Evolutionary conservation across 2,888 invertebrate species (phyloP).

Genomic region (Pedicia rivosa): DNA sequence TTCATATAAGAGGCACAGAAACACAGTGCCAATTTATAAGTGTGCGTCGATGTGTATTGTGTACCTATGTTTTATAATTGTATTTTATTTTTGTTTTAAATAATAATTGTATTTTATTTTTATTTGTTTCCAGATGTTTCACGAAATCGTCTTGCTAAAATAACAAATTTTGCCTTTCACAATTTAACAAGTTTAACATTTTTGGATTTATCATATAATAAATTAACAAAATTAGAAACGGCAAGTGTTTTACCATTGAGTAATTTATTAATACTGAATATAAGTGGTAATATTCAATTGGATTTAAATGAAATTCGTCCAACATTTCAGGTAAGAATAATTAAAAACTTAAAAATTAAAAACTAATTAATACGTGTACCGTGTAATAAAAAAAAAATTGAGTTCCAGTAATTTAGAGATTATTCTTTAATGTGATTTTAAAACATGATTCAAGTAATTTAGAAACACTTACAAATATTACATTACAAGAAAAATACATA

Average conservation of each 20-base stretch:
- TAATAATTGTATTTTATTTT: conserved; percentile 8
- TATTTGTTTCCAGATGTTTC: conserved; percentile 34
- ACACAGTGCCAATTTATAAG: too few species aligned
- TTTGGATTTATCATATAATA: conserved; percentile 62
- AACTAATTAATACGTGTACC: too few species aligned
- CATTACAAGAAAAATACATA: too few species aligned
- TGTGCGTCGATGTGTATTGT: too few species aligned
- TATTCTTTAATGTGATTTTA: too few species aligned
- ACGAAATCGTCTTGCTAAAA: conserved; percentile 55
- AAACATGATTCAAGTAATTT: too few species aligned
- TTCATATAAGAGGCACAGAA: too few species aligned
- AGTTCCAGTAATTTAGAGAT: too few species aligned
- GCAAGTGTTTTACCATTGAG: conserved; percentile 29
- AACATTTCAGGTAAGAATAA: conserved; percentile 26
- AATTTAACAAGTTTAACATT: conserved; percentile 51
- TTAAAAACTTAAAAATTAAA: too few species aligned
- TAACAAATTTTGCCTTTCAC: conserved; percentile 55
- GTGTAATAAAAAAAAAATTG: too few species aligned
- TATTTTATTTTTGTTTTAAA: conserved; percentile 3
- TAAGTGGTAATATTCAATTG: conserved; percentile 45
- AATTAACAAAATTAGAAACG: conserved; percentile 50
- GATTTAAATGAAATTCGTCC: conserved; percentile 27
- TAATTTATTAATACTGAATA: conserved; percentile 44
- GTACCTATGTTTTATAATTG: neutral
- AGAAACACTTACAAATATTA: too few species aligned